Evolutionary conservation across 1,140 invertebrate genomes (phyloP), one percentile per base, ranked within the genome.

Genomic region (Lasioglossum albipes): DNA sequence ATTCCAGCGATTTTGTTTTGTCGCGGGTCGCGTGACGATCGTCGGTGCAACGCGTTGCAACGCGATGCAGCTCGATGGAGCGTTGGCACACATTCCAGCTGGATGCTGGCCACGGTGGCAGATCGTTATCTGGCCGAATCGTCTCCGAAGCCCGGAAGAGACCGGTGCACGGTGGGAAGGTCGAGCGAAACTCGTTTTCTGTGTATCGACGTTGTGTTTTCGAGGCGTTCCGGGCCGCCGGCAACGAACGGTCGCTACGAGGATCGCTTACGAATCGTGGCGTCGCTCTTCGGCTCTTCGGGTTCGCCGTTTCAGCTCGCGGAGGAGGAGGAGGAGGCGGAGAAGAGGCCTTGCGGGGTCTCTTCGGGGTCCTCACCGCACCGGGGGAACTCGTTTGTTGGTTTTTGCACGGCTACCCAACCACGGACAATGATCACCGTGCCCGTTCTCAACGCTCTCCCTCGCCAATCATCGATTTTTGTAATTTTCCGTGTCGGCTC

Each of bases 301-400:
- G 72, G 31, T 59, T 36, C 36, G 57, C 41, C 65, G 41, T 80
- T 67, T 71, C 42, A 69, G 41, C 69, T 41, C 66, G 57, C 75
- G 49, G 69, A 69, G 81, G 64, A 45, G 79, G 64, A 45, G 79
- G 74, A 76, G 79, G 66, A 78, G 82, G 36, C 75, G 73, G 80
- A 74, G 77, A 72, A 83, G 80, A 42, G 75, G 20, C 77, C 75
- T 83, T 83, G 75, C 78, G 72, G n/a, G 45, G 45, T 10, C 45
- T 49, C 45, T 12, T 12, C 45, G 10, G 10, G 10, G 10, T 2
- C 45, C 45, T 12, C 27, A 57, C 36, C 65, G 79, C 69, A 74
- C 76, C 70, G 65, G 85, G 79, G 87, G 88, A 90, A 91, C 90
- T 90, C 89, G 89, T 91, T 91, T 91, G 84, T 88, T 88, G 81